phyloP scores from a whole-genome alignment of 2,888 invertebrate genomes.

The Desoria tigrina region DNA sequence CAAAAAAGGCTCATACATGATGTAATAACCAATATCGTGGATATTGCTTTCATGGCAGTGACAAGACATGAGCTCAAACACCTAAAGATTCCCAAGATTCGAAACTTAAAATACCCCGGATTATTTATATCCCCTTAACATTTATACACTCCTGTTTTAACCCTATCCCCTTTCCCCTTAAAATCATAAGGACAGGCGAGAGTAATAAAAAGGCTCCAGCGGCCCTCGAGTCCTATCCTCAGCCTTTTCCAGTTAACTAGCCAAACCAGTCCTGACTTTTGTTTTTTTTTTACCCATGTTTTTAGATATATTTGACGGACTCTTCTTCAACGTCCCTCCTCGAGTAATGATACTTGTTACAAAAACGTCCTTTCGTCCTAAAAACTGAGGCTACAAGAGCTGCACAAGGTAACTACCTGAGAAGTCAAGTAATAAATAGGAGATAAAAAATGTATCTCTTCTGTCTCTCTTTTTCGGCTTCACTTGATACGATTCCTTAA shows the following conservation, averaged over 20 bases:
- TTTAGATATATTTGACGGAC: too few species aligned
- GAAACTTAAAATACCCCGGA: too few species aligned
- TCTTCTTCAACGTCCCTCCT: slow-evolving; percentile 1
- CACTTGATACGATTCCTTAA: neutral
- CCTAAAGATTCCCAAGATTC: too few species aligned
- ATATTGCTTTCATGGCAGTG: too few species aligned
- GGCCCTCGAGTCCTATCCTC: slow-evolving; percentile 9
- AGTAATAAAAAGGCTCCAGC: slow-evolving; percentile 16
- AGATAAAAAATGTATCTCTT: slow-evolving; percentile 5
- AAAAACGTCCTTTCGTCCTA: neutral
- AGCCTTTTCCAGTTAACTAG: neutral
- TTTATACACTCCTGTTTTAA: too few species aligned
- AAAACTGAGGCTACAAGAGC: neutral
- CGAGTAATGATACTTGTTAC: slow-evolving; percentile 3
- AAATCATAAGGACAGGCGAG: slow-evolving; percentile 7
- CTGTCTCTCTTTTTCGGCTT: slow-evolving; percentile 14
- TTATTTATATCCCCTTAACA: too few species aligned
- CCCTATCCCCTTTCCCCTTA: neutral
- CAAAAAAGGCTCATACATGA: too few species aligned
- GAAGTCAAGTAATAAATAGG: slow-evolving; percentile 13
- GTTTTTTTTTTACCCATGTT: too few species aligned
- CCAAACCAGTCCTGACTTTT: neutral
- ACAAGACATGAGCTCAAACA: too few species aligned
- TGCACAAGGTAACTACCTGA: slow-evolving; percentile 7
- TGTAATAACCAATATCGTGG: too few species aligned